Conservation (phyloP, 2,888 invertebrate genomes). For the Palloptera scutellata region DNA sequence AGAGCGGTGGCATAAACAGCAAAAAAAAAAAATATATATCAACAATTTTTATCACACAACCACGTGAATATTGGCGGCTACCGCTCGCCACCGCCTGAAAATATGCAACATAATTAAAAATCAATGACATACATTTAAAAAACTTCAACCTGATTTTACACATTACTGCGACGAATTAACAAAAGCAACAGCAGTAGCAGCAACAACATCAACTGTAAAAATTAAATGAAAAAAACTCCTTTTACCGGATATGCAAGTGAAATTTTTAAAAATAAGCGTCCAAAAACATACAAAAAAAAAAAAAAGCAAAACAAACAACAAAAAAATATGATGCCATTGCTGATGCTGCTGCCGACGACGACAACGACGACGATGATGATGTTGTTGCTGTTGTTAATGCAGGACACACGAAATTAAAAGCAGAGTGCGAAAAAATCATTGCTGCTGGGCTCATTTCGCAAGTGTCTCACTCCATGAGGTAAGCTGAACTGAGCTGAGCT, state of each 20-base stretch:
- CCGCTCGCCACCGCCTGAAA: slow-evolving; percentile 16
- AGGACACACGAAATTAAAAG: neutral
- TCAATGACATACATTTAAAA: slow-evolving; percentile 59
- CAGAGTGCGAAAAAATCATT: neutral
- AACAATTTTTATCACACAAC: neutral
- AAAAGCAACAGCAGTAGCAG: slow-evolving; percentile 2
- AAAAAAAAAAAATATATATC: slow-evolving; percentile 3
- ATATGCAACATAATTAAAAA: slow-evolving; percentile 55
- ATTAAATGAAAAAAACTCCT: neutral
- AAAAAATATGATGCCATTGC: slow-evolving; percentile 21
- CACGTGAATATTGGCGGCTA: neutral
- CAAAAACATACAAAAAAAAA: neutral
- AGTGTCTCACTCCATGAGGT: neutral
- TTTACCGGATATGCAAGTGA: slow-evolving; percentile 11
- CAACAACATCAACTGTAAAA: neutral
- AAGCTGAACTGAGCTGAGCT: neutral
- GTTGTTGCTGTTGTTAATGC: slow-evolving; percentile 20
- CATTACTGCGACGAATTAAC: slow-evolving; percentile 3
- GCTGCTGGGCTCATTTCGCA: too few relatives aligned
- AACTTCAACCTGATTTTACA: slow-evolving; percentile 28
- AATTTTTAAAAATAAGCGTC: neutral
- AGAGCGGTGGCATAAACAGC: slow-evolving; percentile 3
- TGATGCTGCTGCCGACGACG: slow-evolving; percentile 6
- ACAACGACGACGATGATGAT: neutral
- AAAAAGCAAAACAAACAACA: slow-evolving; percentile 10